A percentile compares a stretch with the other conserved stretches of the same genome.
phyloP scores from a whole-genome alignment of 92 coral and sea anemone species.

The Porites lobata region DNA sequence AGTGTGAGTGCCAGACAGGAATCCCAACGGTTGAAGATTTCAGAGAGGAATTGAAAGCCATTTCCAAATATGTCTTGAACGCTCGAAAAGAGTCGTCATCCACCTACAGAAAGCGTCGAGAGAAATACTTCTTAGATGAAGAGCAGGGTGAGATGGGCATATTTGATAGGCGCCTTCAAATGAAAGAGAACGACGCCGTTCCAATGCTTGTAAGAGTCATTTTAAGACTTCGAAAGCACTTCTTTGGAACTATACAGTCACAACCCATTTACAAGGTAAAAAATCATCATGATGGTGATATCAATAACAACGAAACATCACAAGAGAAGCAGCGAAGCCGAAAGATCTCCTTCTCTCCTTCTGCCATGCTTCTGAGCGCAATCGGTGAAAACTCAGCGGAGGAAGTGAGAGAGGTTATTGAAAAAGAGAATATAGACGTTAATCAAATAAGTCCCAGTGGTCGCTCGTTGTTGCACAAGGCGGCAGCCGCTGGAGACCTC shows the following conservation, averaged over 20 bases:
- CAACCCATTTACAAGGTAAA: slow-evolving; percentile 28
- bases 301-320: slow-evolving; percentile 44
- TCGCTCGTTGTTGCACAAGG: slow-evolving; percentile 88
- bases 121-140: slow-evolving; percentile 75
- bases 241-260: slow-evolving; percentile 74
- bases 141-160: slow-evolving; percentile 85
- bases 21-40: slow-evolving; percentile 78
- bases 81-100: slow-evolving; percentile 55
- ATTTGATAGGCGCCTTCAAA: slow-evolving; percentile 63
- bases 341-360: slow-evolving; percentile 84
- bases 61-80: slow-evolving; percentile 78
- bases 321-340: slow-evolving; percentile 32
- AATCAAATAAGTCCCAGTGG: slow-evolving; percentile 92
- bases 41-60: slow-evolving; percentile 81
- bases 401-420: slow-evolving; percentile 84
- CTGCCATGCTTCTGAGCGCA: slow-evolving; percentile 87
- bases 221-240: slow-evolving; percentile 81
- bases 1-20: slow-evolving; percentile 91
- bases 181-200: slow-evolving; percentile 58
- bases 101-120: slow-evolving; percentile 6
- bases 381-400: slow-evolving; percentile 83
- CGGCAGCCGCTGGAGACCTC: slow-evolving; percentile 84
- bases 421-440: slow-evolving; percentile 82
- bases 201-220: slow-evolving; percentile 85
- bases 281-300: slow-evolving; percentile 46